These are phyloP conservation scores for Ia io DNA, from an alignment of 2,113 vertebrate genomes.

Conservation along the genomic window DNA sequence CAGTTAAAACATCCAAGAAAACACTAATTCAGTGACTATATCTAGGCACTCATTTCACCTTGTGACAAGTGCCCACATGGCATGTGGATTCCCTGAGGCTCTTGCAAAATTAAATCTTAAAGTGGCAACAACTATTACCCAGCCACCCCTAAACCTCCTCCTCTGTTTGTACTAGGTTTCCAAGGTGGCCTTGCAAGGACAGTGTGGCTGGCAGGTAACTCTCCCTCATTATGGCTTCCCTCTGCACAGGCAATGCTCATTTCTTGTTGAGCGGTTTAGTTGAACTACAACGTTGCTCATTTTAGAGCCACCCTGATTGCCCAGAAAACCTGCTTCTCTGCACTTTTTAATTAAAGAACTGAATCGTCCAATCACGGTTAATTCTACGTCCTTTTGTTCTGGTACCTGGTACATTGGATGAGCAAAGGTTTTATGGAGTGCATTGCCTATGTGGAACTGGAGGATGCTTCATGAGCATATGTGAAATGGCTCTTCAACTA, in stretches of 20 bases:
- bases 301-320: background rate
- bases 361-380: background rate
- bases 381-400: slow-evolving; percentile 24
- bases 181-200: background rate
- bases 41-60: background rate
- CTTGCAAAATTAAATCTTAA: slow-evolving; percentile 3
- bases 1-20: background rate
- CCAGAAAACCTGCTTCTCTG: background rate
- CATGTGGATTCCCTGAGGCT: background rate
- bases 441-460: background rate
- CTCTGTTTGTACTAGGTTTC: background rate
- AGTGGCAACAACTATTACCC: background rate
- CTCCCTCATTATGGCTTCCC: background rate
- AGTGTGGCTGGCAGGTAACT: too few species aligned
- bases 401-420: background rate
- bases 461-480: background rate
- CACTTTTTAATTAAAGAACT: slow-evolving; percentile 23
- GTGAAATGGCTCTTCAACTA: background rate
- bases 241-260: background rate
- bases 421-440: background rate
- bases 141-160: background rate
- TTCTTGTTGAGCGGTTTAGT: background rate
- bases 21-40: background rate
- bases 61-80: background rate
- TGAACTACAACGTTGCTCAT: background rate